These are phyloP conservation scores for Sebastes oblongus DNA, from an alignment of 2,797 vertebrate genomes.

Conservation along the genomic window DNA sequence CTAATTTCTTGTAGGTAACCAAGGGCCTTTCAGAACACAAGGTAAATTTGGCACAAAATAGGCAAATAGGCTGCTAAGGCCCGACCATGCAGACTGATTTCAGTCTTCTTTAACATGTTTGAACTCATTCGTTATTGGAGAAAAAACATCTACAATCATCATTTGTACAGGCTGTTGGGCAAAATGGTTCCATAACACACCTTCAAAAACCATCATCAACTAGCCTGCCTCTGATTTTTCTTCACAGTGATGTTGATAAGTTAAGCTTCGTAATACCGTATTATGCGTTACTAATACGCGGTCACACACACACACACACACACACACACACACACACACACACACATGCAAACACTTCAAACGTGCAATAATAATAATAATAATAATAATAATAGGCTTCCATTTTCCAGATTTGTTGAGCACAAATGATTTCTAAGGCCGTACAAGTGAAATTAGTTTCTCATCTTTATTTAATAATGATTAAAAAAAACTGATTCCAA, in stretches of 20 bases:
- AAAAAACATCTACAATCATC: not conserved
- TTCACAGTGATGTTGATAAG: not conserved
- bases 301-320: not conserved
- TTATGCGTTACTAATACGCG: not conserved
- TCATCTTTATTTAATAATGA: not conserved
- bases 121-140: not conserved
- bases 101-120: not conserved
- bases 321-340: not conserved
- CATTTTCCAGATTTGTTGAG: not conserved
- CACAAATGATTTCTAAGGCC: not conserved
- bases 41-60: not conserved
- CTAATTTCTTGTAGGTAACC: not conserved
- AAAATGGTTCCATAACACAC: not conserved
- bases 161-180: not conserved
- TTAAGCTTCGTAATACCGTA: not conserved
- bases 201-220: not conserved
- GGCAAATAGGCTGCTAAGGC: not conserved
- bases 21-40: not conserved
- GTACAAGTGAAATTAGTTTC: not conserved
- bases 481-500: not conserved
- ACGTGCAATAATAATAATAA: not conserved
- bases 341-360: not conserved
- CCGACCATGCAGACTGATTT: not conserved
- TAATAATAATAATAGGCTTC: not conserved
- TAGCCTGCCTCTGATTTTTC: not conserved